These are phyloP conservation scores for Drosophila hawaiiensis DNA, from an alignment of 2,888 invertebrate genomes.

Conservation along the genomic window DNA sequence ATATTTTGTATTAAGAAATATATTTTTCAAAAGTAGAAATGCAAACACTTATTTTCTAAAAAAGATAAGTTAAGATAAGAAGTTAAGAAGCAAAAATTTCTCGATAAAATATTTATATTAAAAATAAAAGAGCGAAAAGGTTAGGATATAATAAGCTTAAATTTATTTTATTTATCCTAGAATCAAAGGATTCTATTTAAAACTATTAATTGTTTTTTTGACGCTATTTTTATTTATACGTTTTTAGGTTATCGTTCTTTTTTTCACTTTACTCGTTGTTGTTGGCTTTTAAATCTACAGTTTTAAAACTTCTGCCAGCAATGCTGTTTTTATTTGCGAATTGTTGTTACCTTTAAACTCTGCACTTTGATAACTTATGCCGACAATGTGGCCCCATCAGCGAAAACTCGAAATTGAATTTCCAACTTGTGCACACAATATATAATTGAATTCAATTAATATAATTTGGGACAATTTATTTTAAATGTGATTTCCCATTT, in stretches of 20 bases:
- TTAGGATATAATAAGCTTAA: neutral
- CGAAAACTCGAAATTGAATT: slow-evolving; percentile 51
- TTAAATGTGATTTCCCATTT: slow-evolving; percentile 65
- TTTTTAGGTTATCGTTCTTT: neutral
- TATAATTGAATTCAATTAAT: slow-evolving; percentile 71
- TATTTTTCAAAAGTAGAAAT: too few relatives aligned
- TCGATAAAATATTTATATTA: too few relatives aligned
- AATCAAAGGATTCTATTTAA: neutral
- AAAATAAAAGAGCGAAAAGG: too few relatives aligned
- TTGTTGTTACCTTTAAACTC: neutral
- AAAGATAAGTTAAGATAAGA: too few relatives aligned
- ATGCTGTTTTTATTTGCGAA: slow-evolving; percentile 1
- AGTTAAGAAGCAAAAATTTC: too few relatives aligned
- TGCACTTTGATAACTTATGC: slow-evolving; percentile 3
- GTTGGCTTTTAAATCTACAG: neutral
- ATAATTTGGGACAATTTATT: slow-evolving; percentile 66
- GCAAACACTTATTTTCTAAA: too few relatives aligned
- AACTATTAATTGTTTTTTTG: neutral
- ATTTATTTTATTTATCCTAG: neutral
- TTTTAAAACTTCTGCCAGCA: neutral
- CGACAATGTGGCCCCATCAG: slow-evolving; percentile 11
- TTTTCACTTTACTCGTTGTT: neutral
- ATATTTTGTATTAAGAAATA: too few relatives aligned
- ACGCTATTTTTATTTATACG: too few relatives aligned
- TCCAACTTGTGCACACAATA: slow-evolving; percentile 31